Conservation (phyloP, 1,140 invertebrate species). For the Neotoxoptera formosana region DNA sequence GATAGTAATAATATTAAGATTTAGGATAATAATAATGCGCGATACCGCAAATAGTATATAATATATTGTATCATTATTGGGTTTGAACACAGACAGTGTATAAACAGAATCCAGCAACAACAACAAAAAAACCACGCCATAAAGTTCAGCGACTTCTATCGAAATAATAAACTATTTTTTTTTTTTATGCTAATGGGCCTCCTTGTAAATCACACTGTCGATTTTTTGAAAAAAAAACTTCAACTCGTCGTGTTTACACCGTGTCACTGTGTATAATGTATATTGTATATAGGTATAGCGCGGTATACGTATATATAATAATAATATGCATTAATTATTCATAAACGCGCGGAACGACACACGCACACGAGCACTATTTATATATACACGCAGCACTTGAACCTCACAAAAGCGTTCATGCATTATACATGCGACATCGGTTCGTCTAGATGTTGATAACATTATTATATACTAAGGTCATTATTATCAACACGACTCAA, state of each 20-base stretch:
- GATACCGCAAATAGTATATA: background rate
- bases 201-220: conserved; percentile 43
- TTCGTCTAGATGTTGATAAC: conserved; percentile 47
- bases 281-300: background rate
- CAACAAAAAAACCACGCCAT: background rate
- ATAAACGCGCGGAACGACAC: background rate
- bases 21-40: too few species aligned
- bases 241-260: conserved; percentile 25
- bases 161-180: conserved; percentile 23
- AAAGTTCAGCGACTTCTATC: conserved; percentile 37
- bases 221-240: conserved; percentile 29
- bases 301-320: too few species aligned
- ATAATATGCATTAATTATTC: conserved; percentile 36
- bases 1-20: too few species aligned
- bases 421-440: conserved; percentile 43
- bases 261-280: background rate
- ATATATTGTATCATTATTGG: background rate
- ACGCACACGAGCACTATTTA: background rate
- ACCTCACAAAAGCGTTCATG: conserved; percentile 46
- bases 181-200: conserved; percentile 25
- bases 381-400: conserved; percentile 22
- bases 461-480: conserved; percentile 34
- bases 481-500: conserved; percentile 14
- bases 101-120: background rate
- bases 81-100: background rate